phyloP scores from a whole-genome alignment of 2,113 vertebrate genomes.

The Paedocypris sp. region DNA sequence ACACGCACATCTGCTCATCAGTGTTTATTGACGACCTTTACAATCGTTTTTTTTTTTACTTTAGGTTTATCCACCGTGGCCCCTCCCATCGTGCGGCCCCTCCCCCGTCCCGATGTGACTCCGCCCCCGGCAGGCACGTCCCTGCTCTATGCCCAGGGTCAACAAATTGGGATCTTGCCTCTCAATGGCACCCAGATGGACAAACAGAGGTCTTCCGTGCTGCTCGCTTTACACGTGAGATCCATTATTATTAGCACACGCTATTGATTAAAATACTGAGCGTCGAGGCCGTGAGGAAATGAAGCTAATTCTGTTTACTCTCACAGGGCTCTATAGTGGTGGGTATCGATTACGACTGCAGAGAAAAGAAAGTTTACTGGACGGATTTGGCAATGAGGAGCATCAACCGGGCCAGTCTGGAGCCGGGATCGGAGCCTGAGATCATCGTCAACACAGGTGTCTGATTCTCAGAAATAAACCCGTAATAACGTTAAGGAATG shows the following conservation, averaged over 20 bases:
- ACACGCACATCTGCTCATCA: neutral
- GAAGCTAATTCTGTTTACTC: neutral
- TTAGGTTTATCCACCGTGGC: constrained; percentile 77
- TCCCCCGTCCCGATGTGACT: constrained; percentile 72
- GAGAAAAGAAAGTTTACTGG: constrained; percentile 84
- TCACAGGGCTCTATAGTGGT: constrained; percentile 89
- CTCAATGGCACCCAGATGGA: constrained; percentile 77
- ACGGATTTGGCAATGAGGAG: constrained; percentile 81
- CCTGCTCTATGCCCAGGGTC: constrained; percentile 89
- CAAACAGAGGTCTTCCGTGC: constrained; percentile 65
- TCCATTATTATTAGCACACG: neutral
- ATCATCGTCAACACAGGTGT: constrained; percentile 73
- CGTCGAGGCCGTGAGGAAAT: neutral
- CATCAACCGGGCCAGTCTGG: constrained; percentile 74
- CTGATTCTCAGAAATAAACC: neutral
- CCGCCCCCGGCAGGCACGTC: constrained; percentile 65
- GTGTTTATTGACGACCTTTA: neutral
- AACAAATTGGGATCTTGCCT: constrained; percentile 84
- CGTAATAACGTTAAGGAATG: too few relatives aligned
- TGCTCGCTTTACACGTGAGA: constrained; percentile 82
- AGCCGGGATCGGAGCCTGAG: constrained; percentile 77
- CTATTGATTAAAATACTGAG: neutral
- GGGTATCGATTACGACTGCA: constrained; percentile 85
- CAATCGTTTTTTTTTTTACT: neutral
- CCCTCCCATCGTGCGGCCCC: constrained; percentile 61